Base-by-base conservation (phyloP, 1,140 invertebrate genomes). In the Drosophila truncata region DNA sequence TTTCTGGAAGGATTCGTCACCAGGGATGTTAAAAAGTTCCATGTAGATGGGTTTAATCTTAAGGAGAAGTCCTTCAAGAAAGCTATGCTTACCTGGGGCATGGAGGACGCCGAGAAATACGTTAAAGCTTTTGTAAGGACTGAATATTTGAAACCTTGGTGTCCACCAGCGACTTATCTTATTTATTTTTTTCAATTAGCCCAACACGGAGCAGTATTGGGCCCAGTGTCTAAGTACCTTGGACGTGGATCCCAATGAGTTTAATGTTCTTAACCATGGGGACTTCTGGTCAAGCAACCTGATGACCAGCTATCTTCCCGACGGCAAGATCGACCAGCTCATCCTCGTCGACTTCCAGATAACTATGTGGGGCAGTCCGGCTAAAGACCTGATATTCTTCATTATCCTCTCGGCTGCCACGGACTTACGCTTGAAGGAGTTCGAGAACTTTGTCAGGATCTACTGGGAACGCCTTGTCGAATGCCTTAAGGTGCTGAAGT, bases 181-280 rank as follows among this genome's bases (percentile, higher is more conserved):
- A 3, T 13, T 50, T 23, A 10, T 6, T 27, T 23, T 25, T 4
- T 49, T 6, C n/a, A 13, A 46, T 4, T n/a, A 91, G 90, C 90
- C 90, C 13, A 80, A 61, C 27, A 14, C n/a, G 1, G 67, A 91
- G 5, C 81, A 91, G 37, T 86, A 74, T 73, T 83, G 70, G 75
- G 63, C 71, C 1, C 76, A 67, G 27, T 41, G 49, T 9, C 1
- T 39, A 0, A 57, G 41, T 23, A 52, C 80, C 4, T n/a, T 91
- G 4, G 55, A 90, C 0, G 13, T 57, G 2, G 58, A 94, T 25
- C 67, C 91, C 2, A 91, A 93, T 29, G 93, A 94, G 9, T 95
- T 95, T 59, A 93, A 94, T 69, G 95, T 95, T 0, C 86, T 96
- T 8, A 95, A 93, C 70, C 95, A 96, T 58, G 95, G 95, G 7